These are phyloP conservation scores for Mustela lutreola DNA, from an alignment of 2,113 vertebrate genomes.

Conservation along the genomic window DNA sequence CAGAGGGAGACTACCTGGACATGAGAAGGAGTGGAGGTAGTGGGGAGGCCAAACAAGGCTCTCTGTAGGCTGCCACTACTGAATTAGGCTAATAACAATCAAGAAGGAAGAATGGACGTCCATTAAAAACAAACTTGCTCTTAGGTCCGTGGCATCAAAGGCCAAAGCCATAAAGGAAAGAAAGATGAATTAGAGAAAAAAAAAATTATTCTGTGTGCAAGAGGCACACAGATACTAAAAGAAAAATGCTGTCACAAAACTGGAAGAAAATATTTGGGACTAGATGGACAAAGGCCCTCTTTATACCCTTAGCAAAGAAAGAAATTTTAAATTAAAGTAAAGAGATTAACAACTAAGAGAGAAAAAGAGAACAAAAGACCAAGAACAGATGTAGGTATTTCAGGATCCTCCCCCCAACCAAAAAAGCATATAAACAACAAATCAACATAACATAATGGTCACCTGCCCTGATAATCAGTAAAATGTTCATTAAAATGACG, in stretches of 20 bases:
- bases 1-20: not conserved
- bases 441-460: not conserved
- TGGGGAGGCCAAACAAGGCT: rapidly evolving
- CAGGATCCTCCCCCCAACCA: not conserved
- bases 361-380: not conserved
- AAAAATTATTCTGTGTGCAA: not conserved
- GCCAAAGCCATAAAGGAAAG: not conserved
- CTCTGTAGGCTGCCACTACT: not conserved
- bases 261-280: not conserved
- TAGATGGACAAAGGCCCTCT: not conserved
- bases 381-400: not conserved
- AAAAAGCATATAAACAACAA: not conserved
- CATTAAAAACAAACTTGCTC: not conserved
- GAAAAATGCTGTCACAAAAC: not conserved
- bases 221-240: not conserved
- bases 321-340: not conserved
- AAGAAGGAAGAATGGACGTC: not conserved
- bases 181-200: not conserved
- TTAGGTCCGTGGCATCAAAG: not conserved
- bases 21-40: not conserved
- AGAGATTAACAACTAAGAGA: not conserved
- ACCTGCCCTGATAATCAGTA: not conserved
- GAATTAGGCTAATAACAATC: not conserved
- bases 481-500: not conserved
- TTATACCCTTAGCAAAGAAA: not conserved